Evolutionary conservation across 2,888 invertebrate genomes (phyloP), one percentile per base, ranked within the genome.

Genomic region (Hyalella azteca): DNA sequence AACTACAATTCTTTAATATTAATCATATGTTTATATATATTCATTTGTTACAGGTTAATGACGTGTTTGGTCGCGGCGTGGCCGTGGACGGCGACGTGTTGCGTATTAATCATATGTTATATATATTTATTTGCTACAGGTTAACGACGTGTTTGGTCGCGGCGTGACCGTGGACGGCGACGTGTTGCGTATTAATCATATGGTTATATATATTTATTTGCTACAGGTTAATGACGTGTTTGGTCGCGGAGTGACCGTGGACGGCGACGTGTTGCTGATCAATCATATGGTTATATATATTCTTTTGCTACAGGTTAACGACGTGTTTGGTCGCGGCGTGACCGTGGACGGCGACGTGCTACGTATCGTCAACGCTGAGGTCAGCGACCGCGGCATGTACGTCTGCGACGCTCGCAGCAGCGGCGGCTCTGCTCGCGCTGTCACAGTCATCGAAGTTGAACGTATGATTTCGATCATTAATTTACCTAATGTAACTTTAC

Each of bases 371-470:
- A 81, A 81, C 41, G 85, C 84, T 11, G 59, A 81, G 60, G 79
- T 86, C 80, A 86, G 66, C 5, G 96, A 97, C 88, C 90, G 93
- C 78, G 97, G 96, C 19, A 91, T 94, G 75, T 97, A 97, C 87
- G 88, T 93, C 11, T 98, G 97, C 86, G 91, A 91, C 22, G 95
- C 93, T 0, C 92, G 93, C 79, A 89, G 89, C 80, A 87, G 90
- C 29, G 91, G 91, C 7, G 91, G 91, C 19, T 87, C 89, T 7
- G 91, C 91, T 48, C 92, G 93, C 86, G 91, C 91, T 32, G 93
- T 92, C 80, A 92, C 93, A 0, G 90, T 91, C 85, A 90, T 97
- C 76, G 94, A 95, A 87, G 93, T 97, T 83, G 95, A 95, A 89
- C 92, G 95, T 94, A 89, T 92, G 93, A n/a, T n/a, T n/a, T n/a